Evolutionary conservation across 2,888 invertebrate species (phyloP).

Genomic region (Torymus tubicola): DNA sequence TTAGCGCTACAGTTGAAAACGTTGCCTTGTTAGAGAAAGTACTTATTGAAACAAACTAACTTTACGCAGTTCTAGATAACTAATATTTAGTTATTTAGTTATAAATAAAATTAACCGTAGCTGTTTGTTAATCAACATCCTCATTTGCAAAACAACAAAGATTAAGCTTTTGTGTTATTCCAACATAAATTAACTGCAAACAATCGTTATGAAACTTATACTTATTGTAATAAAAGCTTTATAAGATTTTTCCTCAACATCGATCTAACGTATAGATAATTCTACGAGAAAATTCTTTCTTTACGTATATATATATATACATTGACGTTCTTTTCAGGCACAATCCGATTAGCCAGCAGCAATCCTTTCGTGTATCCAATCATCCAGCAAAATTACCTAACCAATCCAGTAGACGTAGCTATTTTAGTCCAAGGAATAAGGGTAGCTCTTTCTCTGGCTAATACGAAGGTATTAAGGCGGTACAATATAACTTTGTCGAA

Average conservation of each 20-base stretch:
- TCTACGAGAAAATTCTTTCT: too few species aligned
- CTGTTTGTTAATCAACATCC: neutral
- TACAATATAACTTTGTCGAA: constrained; percentile 68
- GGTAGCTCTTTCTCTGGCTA: constrained; percentile 79
- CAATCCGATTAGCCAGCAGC: constrained; percentile 78
- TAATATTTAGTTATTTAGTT: constrained; percentile 9
- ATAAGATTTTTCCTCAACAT: too few species aligned
- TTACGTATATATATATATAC: too few species aligned
- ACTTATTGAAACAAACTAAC: constrained; percentile 30
- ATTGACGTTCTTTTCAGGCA: constrained; percentile 62
- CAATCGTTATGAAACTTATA: too few species aligned
- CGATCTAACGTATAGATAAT: too few species aligned
- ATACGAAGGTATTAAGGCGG: constrained; percentile 77
- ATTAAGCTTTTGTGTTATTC: too few species aligned
- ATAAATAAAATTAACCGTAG: too few species aligned
- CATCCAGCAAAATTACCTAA: constrained; percentile 88
- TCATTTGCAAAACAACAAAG: neutral
- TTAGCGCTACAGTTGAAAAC: constrained; percentile 20
- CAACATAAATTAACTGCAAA: too few species aligned
- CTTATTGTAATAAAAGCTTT: too few species aligned
- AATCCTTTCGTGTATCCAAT: constrained; percentile 84
- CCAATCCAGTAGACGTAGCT: constrained; percentile 81
- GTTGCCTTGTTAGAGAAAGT: constrained; percentile 24
- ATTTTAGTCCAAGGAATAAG: constrained; percentile 82
- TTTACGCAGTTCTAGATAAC: constrained; percentile 28